Percentiles rank a stretch among this genome's conserved stretches.
These are phyloP conservation scores for Nephila pilipes DNA, from an alignment of 1,140 invertebrate genomes.

Conservation along the genomic window DNA sequence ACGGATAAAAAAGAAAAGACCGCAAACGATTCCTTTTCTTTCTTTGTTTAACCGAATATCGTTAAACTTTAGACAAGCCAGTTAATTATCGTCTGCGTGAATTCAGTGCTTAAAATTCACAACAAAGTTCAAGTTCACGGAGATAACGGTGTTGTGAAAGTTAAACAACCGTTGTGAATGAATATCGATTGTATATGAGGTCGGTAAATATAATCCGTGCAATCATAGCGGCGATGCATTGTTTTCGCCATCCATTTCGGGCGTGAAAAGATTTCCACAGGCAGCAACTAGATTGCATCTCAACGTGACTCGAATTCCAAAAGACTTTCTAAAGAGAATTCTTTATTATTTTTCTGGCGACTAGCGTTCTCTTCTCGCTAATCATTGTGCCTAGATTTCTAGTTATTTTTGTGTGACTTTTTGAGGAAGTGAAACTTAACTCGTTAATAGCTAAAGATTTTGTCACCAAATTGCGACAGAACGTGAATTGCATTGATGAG, in stretches of 20 bases:
- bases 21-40: neutral
- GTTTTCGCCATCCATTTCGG: conserved; percentile 19
- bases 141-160: conserved; percentile 15
- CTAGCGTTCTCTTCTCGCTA: neutral
- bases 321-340: neutral
- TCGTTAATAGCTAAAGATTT: neutral
- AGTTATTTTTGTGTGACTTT: neutral
- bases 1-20: neutral
- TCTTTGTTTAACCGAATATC: neutral
- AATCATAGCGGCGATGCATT: neutral
- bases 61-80: neutral
- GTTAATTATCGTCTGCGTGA: conserved; percentile 25
- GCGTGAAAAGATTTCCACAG: conserved; percentile 7
- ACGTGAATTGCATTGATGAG: neutral
- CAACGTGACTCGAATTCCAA: conserved; percentile 1
- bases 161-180: conserved; percentile 15
- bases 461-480: neutral
- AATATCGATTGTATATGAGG: conserved; percentile 1
- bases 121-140: conserved; percentile 26
- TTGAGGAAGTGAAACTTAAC: conserved; percentile 22
- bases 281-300: neutral
- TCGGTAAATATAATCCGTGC: neutral
- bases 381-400: neutral
- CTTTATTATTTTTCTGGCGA: neutral
- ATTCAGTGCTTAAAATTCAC: neutral